These are phyloP conservation scores for Melanchra persicariae DNA, from an alignment of 2,888 invertebrate genomes.

Conservation along the genomic window DNA sequence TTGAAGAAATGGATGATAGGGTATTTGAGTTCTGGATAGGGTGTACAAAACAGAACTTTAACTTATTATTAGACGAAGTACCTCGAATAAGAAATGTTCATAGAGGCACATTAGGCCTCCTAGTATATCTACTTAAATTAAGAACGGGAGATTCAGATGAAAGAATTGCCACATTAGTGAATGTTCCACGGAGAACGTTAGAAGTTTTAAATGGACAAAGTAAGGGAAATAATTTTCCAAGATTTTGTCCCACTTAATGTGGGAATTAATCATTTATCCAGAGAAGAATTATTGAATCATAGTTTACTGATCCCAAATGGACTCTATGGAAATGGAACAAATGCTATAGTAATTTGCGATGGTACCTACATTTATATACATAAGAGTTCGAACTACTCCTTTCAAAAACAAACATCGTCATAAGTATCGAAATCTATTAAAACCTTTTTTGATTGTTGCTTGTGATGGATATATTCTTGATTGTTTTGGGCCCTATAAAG, in stretches of 20 bases:
- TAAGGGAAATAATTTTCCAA: constrained; percentile 6
- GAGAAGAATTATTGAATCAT: too few relatives aligned
- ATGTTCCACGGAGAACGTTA: constrained; percentile 7
- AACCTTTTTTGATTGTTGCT: too few relatives aligned
- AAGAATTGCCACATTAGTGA: constrained; percentile 5
- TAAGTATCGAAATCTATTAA: not conserved
- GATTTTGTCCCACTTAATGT: not conserved
- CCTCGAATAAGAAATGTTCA: not conserved
- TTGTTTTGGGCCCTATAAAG: not conserved
- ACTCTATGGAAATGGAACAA: too few relatives aligned
- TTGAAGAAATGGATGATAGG: constrained; percentile 1
- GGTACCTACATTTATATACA: not conserved
- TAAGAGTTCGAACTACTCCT: not conserved
- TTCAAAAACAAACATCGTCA: not conserved
- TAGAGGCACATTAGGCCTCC: constrained; percentile 3
- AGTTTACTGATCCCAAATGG: too few relatives aligned
- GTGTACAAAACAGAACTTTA: constrained; percentile 9
- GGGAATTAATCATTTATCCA: too few relatives aligned
- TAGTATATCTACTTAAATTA: not conserved
- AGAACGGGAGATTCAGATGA: constrained; percentile 10
- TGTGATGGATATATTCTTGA: too few relatives aligned
- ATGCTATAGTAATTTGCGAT: not conserved
- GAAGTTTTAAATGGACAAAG: constrained; percentile 13
- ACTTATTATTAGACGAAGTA: constrained; percentile 10
- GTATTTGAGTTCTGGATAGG: constrained; percentile 14